phyloP scores from a whole-genome alignment of 2,888 invertebrate species.

The Gari tellinella region DNA sequence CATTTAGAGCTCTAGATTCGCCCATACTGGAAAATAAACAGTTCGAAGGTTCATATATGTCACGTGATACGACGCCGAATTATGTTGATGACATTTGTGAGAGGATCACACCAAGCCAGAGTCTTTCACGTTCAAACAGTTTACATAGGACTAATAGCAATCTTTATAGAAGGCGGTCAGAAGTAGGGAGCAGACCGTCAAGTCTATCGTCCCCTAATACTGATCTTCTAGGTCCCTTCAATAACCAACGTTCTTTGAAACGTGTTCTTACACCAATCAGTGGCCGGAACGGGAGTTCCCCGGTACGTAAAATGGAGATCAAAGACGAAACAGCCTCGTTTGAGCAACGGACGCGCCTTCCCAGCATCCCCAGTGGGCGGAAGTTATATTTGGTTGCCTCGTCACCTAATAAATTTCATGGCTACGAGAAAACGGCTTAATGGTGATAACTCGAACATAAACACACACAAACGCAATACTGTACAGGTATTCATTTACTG shows the following conservation, averaged over 20 bases:
- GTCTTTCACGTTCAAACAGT: constrained; percentile 46
- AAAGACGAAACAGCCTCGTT: constrained; percentile 45
- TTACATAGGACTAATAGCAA: constrained; percentile 51
- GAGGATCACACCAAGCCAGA: constrained; percentile 31
- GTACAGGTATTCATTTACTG: too few relatives aligned
- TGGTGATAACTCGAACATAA: too few relatives aligned
- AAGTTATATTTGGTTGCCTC: constrained; percentile 61
- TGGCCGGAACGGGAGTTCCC: constrained; percentile 38
- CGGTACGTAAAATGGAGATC: constrained; percentile 23
- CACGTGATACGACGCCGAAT: constrained; percentile 54
- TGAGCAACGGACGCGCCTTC: constrained; percentile 60
- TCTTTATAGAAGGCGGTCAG: constrained; percentile 44
- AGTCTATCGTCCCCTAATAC: constrained; percentile 22
- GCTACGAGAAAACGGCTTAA: constrained; percentile 9
- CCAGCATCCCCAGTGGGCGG: constrained; percentile 74
- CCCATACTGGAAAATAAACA: constrained; percentile 58
- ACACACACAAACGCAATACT: too few relatives aligned
- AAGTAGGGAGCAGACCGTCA: constrained; percentile 38
- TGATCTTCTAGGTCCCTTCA: constrained; percentile 39
- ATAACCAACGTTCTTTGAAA: constrained; percentile 38
- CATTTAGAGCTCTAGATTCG: constrained; percentile 39
- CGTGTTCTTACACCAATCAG: constrained; percentile 64
- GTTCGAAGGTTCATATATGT: constrained; percentile 59
- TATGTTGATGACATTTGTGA: constrained; percentile 37
- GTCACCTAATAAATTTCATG: constrained; percentile 22